These are phyloP conservation scores for Clusia tigrina DNA, from an alignment of 2,888 invertebrate species.

Conservation along the genomic window DNA sequence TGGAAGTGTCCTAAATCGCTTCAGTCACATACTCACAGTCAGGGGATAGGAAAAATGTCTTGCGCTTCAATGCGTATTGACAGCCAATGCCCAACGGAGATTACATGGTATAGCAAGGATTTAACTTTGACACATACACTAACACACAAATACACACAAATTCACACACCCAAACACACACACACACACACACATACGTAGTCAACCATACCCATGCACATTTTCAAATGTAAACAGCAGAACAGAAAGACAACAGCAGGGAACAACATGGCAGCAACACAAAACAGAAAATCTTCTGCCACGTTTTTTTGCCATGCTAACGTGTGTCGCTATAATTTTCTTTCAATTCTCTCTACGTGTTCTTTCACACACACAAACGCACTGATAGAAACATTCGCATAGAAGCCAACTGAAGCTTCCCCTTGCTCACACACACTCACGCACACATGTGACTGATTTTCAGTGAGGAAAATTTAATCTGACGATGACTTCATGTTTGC, in stretches of 20 bases:
- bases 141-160: background rate
- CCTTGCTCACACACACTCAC: background rate
- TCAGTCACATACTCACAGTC: too few species aligned
- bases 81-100: constrained; percentile 4
- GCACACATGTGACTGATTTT: constrained; percentile 6
- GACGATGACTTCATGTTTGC: constrained; percentile 15
- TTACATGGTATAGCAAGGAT: constrained; percentile 1
- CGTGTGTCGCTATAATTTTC: too few species aligned
- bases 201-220: too few species aligned
- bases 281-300: background rate
- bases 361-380: too few species aligned
- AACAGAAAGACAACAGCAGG: background rate
- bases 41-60: constrained; percentile 1
- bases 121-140: constrained; percentile 1
- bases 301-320: background rate
- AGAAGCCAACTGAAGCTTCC: background rate
- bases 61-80: constrained; percentile 10
- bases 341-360: too few species aligned
- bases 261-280: too few species aligned
- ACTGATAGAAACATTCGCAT: too few species aligned
- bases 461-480: constrained; percentile 6
- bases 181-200: too few species aligned
- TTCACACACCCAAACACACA: too few species aligned
- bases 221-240: background rate
- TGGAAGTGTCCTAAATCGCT: background rate